Evolutionary conservation across 2,113 vertebrate species (phyloP), one percentile per base, ranked within the genome.

Genomic region (Scortum barcoo): DNA sequence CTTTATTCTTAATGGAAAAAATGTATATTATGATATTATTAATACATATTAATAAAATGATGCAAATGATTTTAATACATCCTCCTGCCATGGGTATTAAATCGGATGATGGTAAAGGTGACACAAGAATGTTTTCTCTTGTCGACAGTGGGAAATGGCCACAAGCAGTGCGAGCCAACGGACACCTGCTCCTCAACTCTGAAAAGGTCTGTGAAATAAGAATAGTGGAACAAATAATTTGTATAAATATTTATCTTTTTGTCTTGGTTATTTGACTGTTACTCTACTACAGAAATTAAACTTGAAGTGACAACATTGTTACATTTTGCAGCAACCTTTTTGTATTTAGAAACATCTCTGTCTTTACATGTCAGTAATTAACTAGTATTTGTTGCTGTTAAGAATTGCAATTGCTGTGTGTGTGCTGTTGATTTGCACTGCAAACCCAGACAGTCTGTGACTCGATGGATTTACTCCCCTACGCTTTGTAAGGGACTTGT

Each of bases 121-220:
- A 58, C 11, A 4, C 2, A 3, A 46, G 4, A 68, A 46, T 2
- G 0, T 1, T 8, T 13, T 78, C 46, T 81, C 1, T 76, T 14
- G 0, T 76, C 17, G 38, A 30, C 92, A 99, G 98, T 92, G 95
- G 94, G 22, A 99, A 99, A 78, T 99, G 98, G 98, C 98, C 98
- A 40, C 90, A 94, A 79, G 96, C 97, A 61, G 97, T 98, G 67
- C 95, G 98, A 91, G 97, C 98, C 69, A 99, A 99, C n/a, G 98
- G 98, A 84, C 98, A 99, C 82, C 96, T 99, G 60, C 95, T 99
- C 10, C 96, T 99, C 60, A 99, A 99, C 87, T 99, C 98, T 2
- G 98, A 99, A 89, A 99, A 99, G 97, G 98, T 99, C 28, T 46
- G 63, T 46, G 1, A 30, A 46, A 57, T 62, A 42, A 57, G 20